Percentiles rank a stretch among this genome's conserved stretches.
Conservation (phyloP, 1,140 invertebrate species). For the Neuroterus valhalla region DNA sequence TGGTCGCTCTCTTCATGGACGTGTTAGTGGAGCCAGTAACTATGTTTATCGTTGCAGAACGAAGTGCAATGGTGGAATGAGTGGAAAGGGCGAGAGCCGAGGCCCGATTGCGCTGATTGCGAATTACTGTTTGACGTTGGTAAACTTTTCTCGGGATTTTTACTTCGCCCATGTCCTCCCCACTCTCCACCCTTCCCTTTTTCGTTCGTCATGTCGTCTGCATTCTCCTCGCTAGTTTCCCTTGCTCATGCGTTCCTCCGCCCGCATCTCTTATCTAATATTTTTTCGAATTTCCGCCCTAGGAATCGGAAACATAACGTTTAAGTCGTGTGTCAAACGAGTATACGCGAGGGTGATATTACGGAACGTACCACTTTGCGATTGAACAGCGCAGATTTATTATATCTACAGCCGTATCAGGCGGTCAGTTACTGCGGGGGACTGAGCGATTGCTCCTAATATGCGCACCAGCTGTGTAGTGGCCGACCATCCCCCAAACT, state of each 20-base stretch:
- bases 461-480: conserved; percentile 65
- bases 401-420: conserved; percentile 52
- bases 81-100: conserved; percentile 41
- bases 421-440: conserved; percentile 64
- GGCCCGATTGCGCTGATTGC: conserved; percentile 46
- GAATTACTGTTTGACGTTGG: conserved; percentile 53
- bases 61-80: conserved; percentile 43
- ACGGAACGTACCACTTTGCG: background rate
- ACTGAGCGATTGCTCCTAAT: conserved; percentile 70
- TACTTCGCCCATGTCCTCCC: conserved; percentile 37
- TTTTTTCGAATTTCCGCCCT: background rate
- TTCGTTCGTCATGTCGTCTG: conserved; percentile 45
- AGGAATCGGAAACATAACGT: conserved; percentile 3
- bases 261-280: background rate
- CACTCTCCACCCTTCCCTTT: conserved; percentile 44
- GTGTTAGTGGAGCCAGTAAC: conserved; percentile 52
- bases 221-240: background rate
- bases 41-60: conserved; percentile 52
- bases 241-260: background rate
- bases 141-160: conserved; percentile 51
- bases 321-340: conserved; percentile 22
- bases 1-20: conserved; percentile 32
- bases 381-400: conserved; percentile 44
- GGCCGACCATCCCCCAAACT: conserved; percentile 25
- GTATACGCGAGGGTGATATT: background rate